phyloP scores from a whole-genome alignment of 2,797 vertebrate species.

The Apogon talboti region DNA sequence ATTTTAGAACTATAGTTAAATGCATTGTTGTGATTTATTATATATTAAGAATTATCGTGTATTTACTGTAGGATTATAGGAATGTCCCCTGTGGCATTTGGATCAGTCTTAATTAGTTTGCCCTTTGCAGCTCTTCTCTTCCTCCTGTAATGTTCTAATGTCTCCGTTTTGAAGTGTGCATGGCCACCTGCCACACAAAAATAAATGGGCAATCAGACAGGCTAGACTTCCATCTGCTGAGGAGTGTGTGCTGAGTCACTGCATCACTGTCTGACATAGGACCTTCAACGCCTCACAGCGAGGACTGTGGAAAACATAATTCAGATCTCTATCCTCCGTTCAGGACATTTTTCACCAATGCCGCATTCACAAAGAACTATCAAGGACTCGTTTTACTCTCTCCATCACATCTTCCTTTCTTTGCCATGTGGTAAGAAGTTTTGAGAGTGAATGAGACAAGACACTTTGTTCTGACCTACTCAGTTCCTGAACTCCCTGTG shows the following conservation, averaged over 20 bases:
- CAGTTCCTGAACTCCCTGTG: neutral
- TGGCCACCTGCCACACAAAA: constrained; percentile 9
- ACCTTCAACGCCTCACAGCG: neutral
- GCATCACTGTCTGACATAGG: neutral
- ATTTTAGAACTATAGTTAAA: too few relatives aligned
- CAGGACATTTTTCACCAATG: neutral
- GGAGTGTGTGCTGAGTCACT: neutral
- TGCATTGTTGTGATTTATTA: neutral
- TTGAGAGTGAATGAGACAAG: neutral
- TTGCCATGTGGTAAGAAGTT: neutral
- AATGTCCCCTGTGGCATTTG: neutral
- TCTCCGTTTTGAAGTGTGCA: neutral
- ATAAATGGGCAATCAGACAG: constrained; percentile 14
- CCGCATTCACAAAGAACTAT: neutral
- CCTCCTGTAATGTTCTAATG: neutral
- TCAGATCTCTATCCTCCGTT: neutral
- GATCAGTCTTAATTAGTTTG: constrained; percentile 6
- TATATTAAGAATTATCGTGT: neutral
- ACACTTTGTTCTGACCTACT: neutral
- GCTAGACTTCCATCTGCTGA: constrained; percentile 23
- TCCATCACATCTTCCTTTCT: neutral
- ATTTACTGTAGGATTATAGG: neutral
- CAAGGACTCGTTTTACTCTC: neutral
- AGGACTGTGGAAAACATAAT: constrained; percentile 1
- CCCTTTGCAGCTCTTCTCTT: neutral